A percentile compares a stretch with the other conserved stretches of the same genome.
Evolutionary conservation across 2,888 invertebrate genomes (phyloP).

Genomic region (Zygaena filipendulae): DNA sequence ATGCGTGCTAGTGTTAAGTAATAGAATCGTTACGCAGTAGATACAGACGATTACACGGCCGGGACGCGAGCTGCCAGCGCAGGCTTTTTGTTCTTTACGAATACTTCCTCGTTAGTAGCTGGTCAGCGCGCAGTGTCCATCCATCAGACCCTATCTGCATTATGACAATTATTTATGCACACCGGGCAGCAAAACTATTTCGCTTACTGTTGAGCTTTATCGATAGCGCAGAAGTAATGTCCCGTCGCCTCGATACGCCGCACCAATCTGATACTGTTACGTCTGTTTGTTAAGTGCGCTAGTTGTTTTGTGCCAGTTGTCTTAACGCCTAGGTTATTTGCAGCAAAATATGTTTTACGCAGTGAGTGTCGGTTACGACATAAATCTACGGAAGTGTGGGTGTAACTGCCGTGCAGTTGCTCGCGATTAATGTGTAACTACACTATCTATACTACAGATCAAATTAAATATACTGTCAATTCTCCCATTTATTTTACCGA

Average conservation of each 20-base stretch:
- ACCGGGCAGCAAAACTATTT: slow-evolving; percentile 59
- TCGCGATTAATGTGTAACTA: slow-evolving; percentile 40
- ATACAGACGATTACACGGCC: slow-evolving; percentile 14
- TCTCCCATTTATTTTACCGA: too few species aligned
- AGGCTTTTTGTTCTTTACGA: slow-evolving; percentile 24
- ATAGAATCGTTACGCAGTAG: slow-evolving; percentile 20
- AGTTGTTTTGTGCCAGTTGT: slow-evolving; percentile 60
- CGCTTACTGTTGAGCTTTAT: slow-evolving; percentile 66
- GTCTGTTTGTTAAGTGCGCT: slow-evolving; percentile 67
- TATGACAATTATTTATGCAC: slow-evolving; percentile 68
- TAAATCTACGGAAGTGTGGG: slow-evolving; percentile 64
- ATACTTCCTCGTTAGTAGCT: slow-evolving; percentile 47
- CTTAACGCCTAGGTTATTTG: slow-evolving; percentile 66
- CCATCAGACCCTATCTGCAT: slow-evolving; percentile 60
- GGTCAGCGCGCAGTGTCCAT: slow-evolving; percentile 31
- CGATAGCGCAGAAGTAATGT: slow-evolving; percentile 65
- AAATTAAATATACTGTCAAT: slow-evolving; percentile 46
- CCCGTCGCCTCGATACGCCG: slow-evolving; percentile 57
- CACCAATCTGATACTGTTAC: slow-evolving; percentile 60
- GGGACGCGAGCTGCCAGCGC: too few species aligned
- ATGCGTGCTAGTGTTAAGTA: slow-evolving; percentile 26
- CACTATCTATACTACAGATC: slow-evolving; percentile 50
- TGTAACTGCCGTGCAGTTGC: slow-evolving; percentile 56
- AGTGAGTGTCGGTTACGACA: slow-evolving; percentile 61
- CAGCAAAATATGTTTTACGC: slow-evolving; percentile 53